A percentile compares a stretch with the other conserved stretches of the same genome.
These are phyloP conservation scores for Mesocentrotus franciscanus DNA, from an alignment of 53 echinoderm and acorn worm genomes.

Conservation along the genomic window DNA sequence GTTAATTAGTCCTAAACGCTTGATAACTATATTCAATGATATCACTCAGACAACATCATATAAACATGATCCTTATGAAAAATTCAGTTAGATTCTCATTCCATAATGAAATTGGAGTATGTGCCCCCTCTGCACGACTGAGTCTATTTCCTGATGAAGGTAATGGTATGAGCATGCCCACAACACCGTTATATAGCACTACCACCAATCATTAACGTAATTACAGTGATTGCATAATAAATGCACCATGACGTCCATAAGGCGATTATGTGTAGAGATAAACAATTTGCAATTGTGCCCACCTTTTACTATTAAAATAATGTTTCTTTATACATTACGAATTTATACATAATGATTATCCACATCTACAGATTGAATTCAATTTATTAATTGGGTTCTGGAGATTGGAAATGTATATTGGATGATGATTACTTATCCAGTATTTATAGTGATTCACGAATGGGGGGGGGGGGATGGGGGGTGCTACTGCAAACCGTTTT, in stretches of 20 bases:
- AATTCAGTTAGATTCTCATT: constrained; percentile 33
- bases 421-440: background rate
- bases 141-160: background rate
- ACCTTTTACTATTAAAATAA: background rate
- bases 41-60: background rate
- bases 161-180: background rate
- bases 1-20: constrained; percentile 7
- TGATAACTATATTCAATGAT: background rate
- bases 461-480: background rate
- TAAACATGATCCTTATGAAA: constrained; percentile 11
- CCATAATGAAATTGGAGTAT: constrained; percentile 21
- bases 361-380: background rate
- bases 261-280: background rate
- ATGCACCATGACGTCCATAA: background rate
- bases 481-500: too few relatives aligned
- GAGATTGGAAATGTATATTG: background rate
- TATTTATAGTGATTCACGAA: background rate
- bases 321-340: too few relatives aligned
- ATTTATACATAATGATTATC: background rate
- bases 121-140: background rate
- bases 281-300: background rate
- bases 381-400: background rate
- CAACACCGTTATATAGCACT: constrained; percentile 2
- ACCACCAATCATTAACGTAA: background rate
- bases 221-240: background rate